Percentiles rank a stretch among this genome's conserved stretches.
Conservation (phyloP, 2,888 invertebrate species). For the Lampropteryx suffumata region DNA sequence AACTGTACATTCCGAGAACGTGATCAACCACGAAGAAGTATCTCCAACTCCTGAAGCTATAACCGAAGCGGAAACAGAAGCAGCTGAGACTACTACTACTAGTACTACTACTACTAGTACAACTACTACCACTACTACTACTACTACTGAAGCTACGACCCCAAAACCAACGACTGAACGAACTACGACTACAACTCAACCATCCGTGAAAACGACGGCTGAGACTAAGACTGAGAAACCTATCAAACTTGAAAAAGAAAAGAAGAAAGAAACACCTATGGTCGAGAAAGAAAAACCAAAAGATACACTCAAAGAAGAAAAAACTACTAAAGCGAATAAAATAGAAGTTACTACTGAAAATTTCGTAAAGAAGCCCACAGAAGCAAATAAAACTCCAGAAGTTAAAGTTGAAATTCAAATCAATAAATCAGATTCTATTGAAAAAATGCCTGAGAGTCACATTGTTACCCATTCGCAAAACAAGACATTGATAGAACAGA, state of each 20-base stretch:
- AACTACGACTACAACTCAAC: conserved; percentile 40
- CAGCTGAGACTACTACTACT: conserved; percentile 45
- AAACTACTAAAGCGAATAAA: conserved; percentile 24
- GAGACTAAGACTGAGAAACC: conserved; percentile 43
- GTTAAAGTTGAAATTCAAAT: conserved; percentile 9
- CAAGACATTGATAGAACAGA: conserved; percentile 54
- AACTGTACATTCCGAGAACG: conserved; percentile 63
- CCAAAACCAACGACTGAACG: conserved; percentile 24
- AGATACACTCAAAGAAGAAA: conserved; percentile 45
- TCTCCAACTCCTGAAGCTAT: conserved; percentile 46
- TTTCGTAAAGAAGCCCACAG: conserved; percentile 34
- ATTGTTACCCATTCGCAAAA: conserved; percentile 33
- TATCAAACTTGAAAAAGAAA: conserved; percentile 58
- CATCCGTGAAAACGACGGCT: conserved; percentile 47
- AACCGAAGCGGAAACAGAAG: conserved; percentile 52
- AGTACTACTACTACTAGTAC: conserved; percentile 45
- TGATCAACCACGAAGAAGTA: conserved; percentile 56
- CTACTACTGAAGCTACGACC: conserved; percentile 41
- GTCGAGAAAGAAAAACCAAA: conserved; percentile 59
- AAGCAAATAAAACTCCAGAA: conserved; percentile 22
- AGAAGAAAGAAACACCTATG: conserved; percentile 59
- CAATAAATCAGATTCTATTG: neutral
- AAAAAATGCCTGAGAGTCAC: conserved; percentile 25
- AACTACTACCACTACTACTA: conserved; percentile 38
- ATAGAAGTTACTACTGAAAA: conserved; percentile 22